Conservation (phyloP, 2,797 vertebrate genomes). For the Poeciliopsis presidionis region DNA sequence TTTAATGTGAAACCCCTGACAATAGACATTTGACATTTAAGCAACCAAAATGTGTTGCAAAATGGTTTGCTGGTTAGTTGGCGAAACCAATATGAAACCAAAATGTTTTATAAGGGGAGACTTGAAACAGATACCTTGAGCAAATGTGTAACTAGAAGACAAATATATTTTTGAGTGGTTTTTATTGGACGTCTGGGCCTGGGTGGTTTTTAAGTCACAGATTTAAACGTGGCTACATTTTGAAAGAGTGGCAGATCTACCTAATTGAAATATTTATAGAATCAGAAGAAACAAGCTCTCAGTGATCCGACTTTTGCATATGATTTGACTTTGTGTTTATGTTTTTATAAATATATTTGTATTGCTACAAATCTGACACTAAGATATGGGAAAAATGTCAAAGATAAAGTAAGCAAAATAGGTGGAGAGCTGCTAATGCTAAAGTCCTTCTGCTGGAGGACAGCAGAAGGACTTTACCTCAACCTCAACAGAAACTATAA, state of each 20-base stretch:
- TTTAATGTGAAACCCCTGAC: constrained; percentile 46
- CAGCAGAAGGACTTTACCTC: neutral
- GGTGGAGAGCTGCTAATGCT: neutral
- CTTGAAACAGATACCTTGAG: neutral
- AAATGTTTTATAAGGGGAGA: constrained; percentile 4
- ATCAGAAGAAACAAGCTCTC: neutral
- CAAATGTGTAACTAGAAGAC: neutral
- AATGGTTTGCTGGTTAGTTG: constrained; percentile 33
- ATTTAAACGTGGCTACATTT: neutral
- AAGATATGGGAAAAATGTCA: neutral
- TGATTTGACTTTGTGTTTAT: neutral
- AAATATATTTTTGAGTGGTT: neutral
- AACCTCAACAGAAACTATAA: neutral
- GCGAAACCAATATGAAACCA: constrained; percentile 45
- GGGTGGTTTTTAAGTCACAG: constrained; percentile 11
- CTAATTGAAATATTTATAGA: neutral
- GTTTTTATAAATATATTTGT: neutral
- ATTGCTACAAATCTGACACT: neutral
- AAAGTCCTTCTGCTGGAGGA: neutral
- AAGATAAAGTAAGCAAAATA: neutral
- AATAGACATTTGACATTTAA: constrained; percentile 26
- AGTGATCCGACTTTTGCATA: neutral
- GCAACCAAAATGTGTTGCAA: constrained; percentile 6
- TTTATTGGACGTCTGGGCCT: neutral
- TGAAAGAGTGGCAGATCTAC: constrained; percentile 5